Evolutionary conservation across 2,797 vertebrate species (phyloP).

Genomic region (Momotus momota): DNA sequence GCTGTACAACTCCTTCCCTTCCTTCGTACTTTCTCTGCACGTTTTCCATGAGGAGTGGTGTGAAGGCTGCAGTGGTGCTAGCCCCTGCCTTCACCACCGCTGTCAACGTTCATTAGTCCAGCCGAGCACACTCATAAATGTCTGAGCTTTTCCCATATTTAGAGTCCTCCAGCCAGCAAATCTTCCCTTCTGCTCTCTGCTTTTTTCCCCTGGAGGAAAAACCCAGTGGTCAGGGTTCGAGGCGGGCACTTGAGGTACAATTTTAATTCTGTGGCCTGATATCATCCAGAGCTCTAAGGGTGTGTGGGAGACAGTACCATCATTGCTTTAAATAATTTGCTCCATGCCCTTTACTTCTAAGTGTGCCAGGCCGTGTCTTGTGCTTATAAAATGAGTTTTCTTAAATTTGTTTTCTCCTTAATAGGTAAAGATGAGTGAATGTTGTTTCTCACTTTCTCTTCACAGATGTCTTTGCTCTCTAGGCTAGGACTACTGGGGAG

Average conservation of each 20-base stretch:
- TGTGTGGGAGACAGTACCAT: background rate
- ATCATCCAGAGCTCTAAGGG: conserved; percentile 21
- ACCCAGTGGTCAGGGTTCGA: background rate
- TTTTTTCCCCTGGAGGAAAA: background rate
- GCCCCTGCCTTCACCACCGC: background rate
- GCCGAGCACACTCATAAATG: background rate
- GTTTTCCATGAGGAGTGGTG: background rate
- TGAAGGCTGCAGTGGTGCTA: background rate
- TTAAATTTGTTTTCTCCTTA: conserved; percentile 56
- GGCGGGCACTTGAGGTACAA: background rate
- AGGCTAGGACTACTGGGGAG: background rate
- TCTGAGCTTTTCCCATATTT: conserved; percentile 24
- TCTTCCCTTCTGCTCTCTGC: background rate
- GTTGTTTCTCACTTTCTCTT: background rate
- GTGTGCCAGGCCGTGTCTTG: conserved; percentile 45
- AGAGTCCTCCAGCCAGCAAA: background rate
- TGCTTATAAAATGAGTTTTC: conserved; percentile 36
- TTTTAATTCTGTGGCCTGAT: background rate
- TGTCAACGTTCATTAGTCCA: conserved; percentile 29
- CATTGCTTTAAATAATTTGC: conserved; percentile 39
- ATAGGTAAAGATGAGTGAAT: conserved; percentile 36
- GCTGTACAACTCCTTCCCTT: background rate
- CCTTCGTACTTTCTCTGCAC: background rate
- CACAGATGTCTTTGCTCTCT: background rate
- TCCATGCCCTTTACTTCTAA: conserved; percentile 60